Percentiles rank a stretch among this genome's conserved stretches.
Evolutionary conservation across 2,888 invertebrate genomes (phyloP).

Genomic region (Mesoligia furuncula): DNA sequence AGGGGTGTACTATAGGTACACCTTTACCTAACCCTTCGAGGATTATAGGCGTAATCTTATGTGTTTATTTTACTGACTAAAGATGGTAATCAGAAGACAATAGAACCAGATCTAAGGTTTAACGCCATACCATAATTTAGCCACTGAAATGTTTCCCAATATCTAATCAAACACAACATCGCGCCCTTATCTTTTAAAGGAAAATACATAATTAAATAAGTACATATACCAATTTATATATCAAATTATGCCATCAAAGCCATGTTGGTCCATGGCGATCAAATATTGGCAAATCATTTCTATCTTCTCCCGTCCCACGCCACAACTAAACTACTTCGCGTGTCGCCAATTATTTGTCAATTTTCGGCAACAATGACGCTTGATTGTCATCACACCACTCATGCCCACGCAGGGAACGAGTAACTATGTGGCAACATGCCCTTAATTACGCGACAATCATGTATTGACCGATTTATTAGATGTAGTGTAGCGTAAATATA

Average conservation of each 20-base stretch:
- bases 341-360: constrained; percentile 69
- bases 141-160: neutral
- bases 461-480: constrained; percentile 17
- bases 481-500: neutral
- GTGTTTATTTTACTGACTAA: neutral
- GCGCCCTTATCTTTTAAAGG: no score
- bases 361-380: constrained; percentile 67
- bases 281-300: neutral
- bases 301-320: neutral
- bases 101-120: neutral
- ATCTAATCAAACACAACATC: neutral
- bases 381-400: constrained; percentile 65
- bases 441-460: constrained; percentile 8
- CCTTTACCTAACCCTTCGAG: neutral
- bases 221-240: no score
- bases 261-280: neutral
- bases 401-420: neutral
- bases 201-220: neutral
- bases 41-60: neutral
- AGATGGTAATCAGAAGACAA: neutral
- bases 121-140: neutral
- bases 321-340: constrained; percentile 7
- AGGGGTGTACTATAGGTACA: neutral
- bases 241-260: neutral
- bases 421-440: constrained; percentile 16